Percentiles rank a stretch among this genome's conserved stretches.
phyloP scores from a whole-genome alignment of 2,888 invertebrate genomes.

The Invenusta paracnida region DNA sequence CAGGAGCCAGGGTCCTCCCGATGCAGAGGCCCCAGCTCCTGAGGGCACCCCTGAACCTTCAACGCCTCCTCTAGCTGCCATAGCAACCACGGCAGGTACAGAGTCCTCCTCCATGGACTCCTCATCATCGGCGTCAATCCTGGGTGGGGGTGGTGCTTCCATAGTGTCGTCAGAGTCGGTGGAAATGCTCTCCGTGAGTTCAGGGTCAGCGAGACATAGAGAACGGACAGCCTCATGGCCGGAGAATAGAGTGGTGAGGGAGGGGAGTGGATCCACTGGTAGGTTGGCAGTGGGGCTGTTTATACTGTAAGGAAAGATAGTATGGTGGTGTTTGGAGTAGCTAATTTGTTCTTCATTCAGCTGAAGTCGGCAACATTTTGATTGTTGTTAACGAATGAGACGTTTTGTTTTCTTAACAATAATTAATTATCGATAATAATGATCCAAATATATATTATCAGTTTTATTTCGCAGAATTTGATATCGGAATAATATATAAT shows the following conservation, averaged over 20 bases:
- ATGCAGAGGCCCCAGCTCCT: not conserved
- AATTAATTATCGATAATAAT: too few relatives aligned
- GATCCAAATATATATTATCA: too few relatives aligned
- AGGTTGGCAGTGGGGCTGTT: not conserved
- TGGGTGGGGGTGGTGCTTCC: not conserved
- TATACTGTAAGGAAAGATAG: not conserved
- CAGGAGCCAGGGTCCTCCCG: not conserved
- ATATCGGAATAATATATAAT: too few relatives aligned
- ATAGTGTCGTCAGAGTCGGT: not conserved
- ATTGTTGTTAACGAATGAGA: too few relatives aligned
- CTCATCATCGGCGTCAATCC: not conserved
- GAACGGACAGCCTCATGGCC: not conserved
- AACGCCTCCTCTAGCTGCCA: not conserved
- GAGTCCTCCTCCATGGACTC: not conserved
- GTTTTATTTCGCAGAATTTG: too few relatives aligned
- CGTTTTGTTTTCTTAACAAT: too few relatives aligned
- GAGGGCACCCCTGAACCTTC: not conserved
- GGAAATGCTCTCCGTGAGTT: not conserved
- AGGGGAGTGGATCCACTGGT: not conserved
- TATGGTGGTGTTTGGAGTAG: not conserved
- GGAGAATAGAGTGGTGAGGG: not conserved
- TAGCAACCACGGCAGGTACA: not conserved
- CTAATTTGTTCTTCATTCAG: too few relatives aligned
- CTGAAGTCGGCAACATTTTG: too few relatives aligned
- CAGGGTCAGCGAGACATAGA: not conserved